A percentile compares a stretch with the other conserved stretches of the same genome.
Evolutionary conservation across 2,797 vertebrate genomes (phyloP).

Genomic region (Todus mexicanus): DNA sequence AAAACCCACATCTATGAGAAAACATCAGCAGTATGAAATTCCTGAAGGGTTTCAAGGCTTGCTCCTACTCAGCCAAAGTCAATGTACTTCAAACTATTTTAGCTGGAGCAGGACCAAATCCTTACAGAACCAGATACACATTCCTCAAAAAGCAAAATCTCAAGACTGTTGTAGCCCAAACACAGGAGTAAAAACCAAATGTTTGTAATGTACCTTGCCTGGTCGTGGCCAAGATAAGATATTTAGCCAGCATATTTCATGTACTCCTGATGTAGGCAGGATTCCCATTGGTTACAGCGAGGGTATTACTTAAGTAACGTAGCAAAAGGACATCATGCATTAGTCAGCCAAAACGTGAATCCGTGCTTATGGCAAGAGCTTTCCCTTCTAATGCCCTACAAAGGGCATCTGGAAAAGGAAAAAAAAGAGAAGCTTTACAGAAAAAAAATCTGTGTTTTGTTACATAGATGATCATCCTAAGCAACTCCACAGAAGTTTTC

Average conservation of each 20-base stretch:
- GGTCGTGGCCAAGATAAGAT: background rate
- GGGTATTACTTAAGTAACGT: background rate
- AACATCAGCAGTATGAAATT: slow-evolving; percentile 37
- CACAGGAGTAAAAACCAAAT: background rate
- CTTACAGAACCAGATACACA: background rate
- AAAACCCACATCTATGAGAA: background rate
- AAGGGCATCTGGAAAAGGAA: background rate
- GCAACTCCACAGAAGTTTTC: slow-evolving; percentile 38
- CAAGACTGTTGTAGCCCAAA: background rate
- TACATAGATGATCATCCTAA: background rate
- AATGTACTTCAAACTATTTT: background rate
- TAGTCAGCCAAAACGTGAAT: slow-evolving; percentile 31
- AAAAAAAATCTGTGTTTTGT: slow-evolving; percentile 1
- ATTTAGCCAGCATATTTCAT: background rate
- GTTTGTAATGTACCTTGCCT: background rate
- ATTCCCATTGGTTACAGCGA: background rate
- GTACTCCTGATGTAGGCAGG: background rate
- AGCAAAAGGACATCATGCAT: slow-evolving; percentile 39
- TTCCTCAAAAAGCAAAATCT: slow-evolving; percentile 42
- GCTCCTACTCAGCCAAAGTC: background rate
- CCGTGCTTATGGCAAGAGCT: background rate
- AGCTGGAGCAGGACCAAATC: slow-evolving; percentile 3
- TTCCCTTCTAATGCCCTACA: slow-evolving; percentile 11
- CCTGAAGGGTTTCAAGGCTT: slow-evolving; percentile 39
- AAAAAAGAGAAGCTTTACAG: slow-evolving; percentile 12